Evolutionary conservation across 2,113 vertebrate species (phyloP), one percentile per base, ranked within the genome.

Genomic region (cat (Felis catus)): DNA sequence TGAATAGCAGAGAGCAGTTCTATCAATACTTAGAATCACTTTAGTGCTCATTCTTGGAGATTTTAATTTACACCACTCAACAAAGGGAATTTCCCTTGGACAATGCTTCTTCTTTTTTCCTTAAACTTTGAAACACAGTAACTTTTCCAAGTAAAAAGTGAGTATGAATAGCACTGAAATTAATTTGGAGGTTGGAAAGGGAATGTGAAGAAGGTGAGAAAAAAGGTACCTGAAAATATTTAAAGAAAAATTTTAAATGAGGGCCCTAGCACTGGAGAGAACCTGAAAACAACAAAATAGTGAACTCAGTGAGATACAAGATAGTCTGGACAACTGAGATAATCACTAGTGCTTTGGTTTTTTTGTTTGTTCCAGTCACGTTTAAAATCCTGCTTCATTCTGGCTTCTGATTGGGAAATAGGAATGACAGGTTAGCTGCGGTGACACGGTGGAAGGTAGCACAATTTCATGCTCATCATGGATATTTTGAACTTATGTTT

Each of bases 111-210:
- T 89, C 63, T 88, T 29, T 55, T 58, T 18, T 63, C 15, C 51
- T 58, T 45, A 66, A 53, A 33, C 82, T 85, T 95, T 70, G 55
- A 86, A 79, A 39, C 68, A 91, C 63, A 82, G n/a, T 80, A 78
- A 10, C 1, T 94, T 97, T 91, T 79, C 27, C 85, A 91, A 96
- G 68, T 78, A 65, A 76, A 86, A 80, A 92, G 16, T 27, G 36
- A 95, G 16, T 53, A 78, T 70, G 55, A 96, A 25, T 82, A 90
- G 78, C 94, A 36, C 36, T 58, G 18, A 95, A 87, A 85, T 96
- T 91, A 55, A 68, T 66, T 86, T 89, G 16, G 45, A 0, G 3
- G 5, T 65, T 89, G 4, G 39, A 86, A 95, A 91, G 55, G 45
- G 7, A 82, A 76, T 55, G 39, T 19, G 31, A 79, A 80, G 58